Evolutionary conservation across 2,797 vertebrate genomes (phyloP).

Genomic region (Crax fasciolata): DNA sequence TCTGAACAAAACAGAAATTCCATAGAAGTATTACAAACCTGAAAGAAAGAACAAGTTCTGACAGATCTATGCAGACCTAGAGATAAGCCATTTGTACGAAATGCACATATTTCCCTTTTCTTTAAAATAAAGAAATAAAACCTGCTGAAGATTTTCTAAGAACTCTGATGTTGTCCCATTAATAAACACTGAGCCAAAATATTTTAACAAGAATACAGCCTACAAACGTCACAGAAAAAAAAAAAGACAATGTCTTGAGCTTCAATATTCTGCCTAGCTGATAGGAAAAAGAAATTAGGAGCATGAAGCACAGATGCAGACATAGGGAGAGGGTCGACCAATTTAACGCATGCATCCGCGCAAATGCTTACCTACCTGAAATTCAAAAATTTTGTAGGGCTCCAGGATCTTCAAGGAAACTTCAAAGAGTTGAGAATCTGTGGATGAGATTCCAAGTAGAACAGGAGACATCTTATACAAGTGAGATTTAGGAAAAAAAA

Average conservation of each 20-base stretch:
- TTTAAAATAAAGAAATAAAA: not conserved
- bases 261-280: constrained; percentile 40
- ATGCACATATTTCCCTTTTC: not conserved
- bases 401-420: constrained; percentile 78
- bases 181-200: constrained; percentile 1
- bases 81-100: not conserved
- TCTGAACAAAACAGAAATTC: constrained; percentile 14
- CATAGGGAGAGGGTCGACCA: constrained; percentile 80
- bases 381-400: constrained; percentile 80
- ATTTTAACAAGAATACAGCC: constrained; percentile 4
- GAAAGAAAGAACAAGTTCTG: constrained; percentile 1
- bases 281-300: constrained; percentile 66
- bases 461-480: constrained; percentile 74
- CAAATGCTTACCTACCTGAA: constrained; percentile 80
- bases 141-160: not conserved
- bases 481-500: constrained; percentile 7
- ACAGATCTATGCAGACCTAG: not conserved
- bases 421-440: constrained; percentile 80
- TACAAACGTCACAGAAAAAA: not conserved
- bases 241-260: not conserved
- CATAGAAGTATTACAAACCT: not conserved
- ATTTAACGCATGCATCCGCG: constrained; percentile 79
- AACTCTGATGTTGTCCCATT: not conserved
- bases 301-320: constrained; percentile 78
- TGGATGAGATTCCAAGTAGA: constrained; percentile 80